Evolutionary conservation across 2,797 vertebrate species (phyloP), one percentile per base, ranked within the genome.

Genomic region (Saguinus oedipus): DNA sequence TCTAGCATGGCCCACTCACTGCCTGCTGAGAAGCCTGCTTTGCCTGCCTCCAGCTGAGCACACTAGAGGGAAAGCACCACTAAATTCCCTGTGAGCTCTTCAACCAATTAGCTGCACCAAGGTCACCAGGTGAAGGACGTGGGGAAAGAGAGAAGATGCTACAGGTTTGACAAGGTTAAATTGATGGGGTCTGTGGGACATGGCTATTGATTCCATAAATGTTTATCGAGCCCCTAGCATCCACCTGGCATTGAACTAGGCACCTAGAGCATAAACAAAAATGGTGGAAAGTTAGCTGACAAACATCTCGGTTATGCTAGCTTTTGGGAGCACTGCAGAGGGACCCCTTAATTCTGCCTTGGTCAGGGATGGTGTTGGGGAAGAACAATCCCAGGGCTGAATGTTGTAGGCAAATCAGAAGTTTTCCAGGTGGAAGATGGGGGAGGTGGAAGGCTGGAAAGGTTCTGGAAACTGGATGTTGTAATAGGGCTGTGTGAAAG

Each of bases 31-130:
- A 72, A 20, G 48, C 48, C 85, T 64, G 95, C 70, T 86, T 59
- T 85, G 96, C 95, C 95, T 91, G 96, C 93, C 96, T 94, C 96
- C 94, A 55, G 48, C 93, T 59, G 88, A 94, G 72, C 70, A 27
- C 59, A 30, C 44, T 46, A 19, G 64, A 96, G 96, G 96, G 97
- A 97, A 97, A 97, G 70, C 96, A 97, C 97, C 97, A 80, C n/a
- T 88, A 94, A 97, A 95, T 90, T 97, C 97, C 98, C 97, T 96
- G 46, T 39, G 55, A 93, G 57, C 86, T 78, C 85, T 72, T 44
- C 79, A 93, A 39, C 89, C 96, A 87, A 72, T 78, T 42, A 15
- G 50, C 92, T n/a, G 70, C 75, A 39, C 50, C 83, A n/a, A 33
- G 80, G 82, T 92, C 91, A 85, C 72, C 96, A 88, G 95, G 95